Evolutionary conservation across 2,797 vertebrate genomes (phyloP), one percentile per base, ranked within the genome.

Genomic region (Sarcoramphus papa): DNA sequence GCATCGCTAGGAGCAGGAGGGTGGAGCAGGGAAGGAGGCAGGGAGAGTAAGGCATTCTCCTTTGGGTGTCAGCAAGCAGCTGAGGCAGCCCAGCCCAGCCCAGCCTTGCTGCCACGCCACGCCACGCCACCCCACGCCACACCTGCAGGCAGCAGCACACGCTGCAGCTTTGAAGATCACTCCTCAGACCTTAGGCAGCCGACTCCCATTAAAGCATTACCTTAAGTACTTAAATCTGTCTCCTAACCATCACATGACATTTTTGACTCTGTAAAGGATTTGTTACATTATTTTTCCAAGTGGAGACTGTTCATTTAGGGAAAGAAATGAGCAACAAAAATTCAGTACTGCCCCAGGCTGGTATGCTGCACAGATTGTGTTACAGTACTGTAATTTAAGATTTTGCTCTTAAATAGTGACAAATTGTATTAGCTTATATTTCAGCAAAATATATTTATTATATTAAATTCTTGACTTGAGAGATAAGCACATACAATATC

Each of bases 1-100:
- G 0, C 53, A 31, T 48, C 1, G 0, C 56, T 31, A 57, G 40
- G 24, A 88, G 40, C 11, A 2, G 45, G 40, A 84, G 7, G 18
- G 35, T 62, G 16, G 33, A 51, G 45, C n/a, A 82, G 41, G 19
- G 18, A 37, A 88, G 35, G 20, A 63, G 14, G 9, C 63, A 64
- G 30, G 22, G n/a, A 72, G 28, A 65, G 17, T 1, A 22, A 65
- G 9, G 25, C 35, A 23, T 28, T 28, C 8, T 57, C 45, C 40
- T 75, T 74, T 22, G 30, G 59, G 12, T 68, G 31, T 81, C 37
- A 72, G 45, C 40, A 73, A 85, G 60, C 54, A 81, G 40, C 45
- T 28, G 50, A 48, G 37, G 33, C 64, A 88, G 35, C 65, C 22
- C 41, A 60, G 78, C 48, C 35, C 35, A 37, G 35, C 37, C 37